Conservation (phyloP, 2,888 invertebrate species). For the Drosophila melanosoma region DNA sequence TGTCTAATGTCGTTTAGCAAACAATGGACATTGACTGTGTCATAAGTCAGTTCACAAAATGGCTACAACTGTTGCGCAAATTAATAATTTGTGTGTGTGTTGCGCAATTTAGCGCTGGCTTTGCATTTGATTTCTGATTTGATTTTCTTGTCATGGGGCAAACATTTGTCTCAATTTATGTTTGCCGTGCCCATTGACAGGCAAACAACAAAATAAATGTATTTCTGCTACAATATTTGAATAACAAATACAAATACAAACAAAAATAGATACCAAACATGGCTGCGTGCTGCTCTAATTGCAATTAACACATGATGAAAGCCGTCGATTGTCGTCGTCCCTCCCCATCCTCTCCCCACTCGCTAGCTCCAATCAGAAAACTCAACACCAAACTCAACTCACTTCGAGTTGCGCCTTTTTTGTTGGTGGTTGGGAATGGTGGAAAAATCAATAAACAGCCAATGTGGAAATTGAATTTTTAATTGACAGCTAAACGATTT, state of each 20-base stretch:
- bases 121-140: constrained; percentile 26
- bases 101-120: constrained; percentile 50
- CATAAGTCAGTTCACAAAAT: constrained; percentile 71
- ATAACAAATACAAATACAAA: constrained; percentile 19
- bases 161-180: constrained; percentile 60
- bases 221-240: constrained; percentile 9
- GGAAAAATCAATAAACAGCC: constrained; percentile 68
- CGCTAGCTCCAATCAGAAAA: background rate
- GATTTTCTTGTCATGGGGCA: constrained; percentile 54
- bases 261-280: constrained; percentile 32
- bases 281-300: constrained; percentile 66
- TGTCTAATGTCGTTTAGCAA: constrained; percentile 77
- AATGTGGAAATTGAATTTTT: constrained; percentile 71
- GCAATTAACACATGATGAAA: constrained; percentile 76
- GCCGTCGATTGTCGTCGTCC: constrained; percentile 40
- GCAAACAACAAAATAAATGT: constrained; percentile 40
- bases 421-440: constrained; percentile 28
- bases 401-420: constrained; percentile 17
- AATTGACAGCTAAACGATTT: constrained; percentile 75
- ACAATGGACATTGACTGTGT: constrained; percentile 72
- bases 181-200: constrained; percentile 47
- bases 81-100: constrained; percentile 65
- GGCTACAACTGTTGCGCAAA: constrained; percentile 72
- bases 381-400: constrained; percentile 14
- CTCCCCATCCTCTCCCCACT: background rate